Evolutionary conservation across 2,888 invertebrate genomes (phyloP).

Genomic region (Zaprionus bogoriensis): DNA sequence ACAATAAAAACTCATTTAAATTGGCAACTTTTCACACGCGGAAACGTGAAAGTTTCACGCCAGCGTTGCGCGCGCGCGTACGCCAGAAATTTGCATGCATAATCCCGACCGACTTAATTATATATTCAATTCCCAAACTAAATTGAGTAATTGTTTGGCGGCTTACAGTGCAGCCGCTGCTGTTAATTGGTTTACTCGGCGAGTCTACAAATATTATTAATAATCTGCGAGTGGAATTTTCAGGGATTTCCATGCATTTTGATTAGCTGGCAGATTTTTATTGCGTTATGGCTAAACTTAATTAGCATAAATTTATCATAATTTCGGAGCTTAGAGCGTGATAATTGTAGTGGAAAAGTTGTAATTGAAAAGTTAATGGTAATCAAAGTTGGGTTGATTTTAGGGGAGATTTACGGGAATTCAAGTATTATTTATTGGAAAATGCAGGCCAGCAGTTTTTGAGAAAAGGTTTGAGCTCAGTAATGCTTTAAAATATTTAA

Average conservation of each 20-base stretch:
- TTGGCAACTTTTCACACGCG: conserved; percentile 23
- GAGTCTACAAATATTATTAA: conserved; percentile 16
- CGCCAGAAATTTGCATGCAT: conserved; percentile 5
- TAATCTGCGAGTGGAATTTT: background rate
- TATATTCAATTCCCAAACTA: conserved; percentile 3
- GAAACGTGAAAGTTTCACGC: background rate
- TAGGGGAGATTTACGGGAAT: too few relatives aligned
- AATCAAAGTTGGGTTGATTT: too few relatives aligned
- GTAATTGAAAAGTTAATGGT: too few relatives aligned
- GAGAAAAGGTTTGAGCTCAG: too few relatives aligned
- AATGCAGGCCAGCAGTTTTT: too few relatives aligned
- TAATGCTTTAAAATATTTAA: too few relatives aligned
- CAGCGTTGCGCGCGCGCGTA: conserved; percentile 16
- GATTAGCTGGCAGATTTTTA: background rate
- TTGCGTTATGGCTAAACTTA: too few relatives aligned
- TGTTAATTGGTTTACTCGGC: background rate
- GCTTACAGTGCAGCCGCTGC: conserved; percentile 2
- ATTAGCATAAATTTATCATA: too few relatives aligned
- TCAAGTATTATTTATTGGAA: too few relatives aligned
- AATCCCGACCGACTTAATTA: conserved; percentile 20
- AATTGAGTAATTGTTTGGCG: conserved; percentile 13
- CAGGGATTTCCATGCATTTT: background rate
- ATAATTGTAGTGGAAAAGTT: too few relatives aligned
- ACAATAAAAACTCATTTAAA: conserved; percentile 58
- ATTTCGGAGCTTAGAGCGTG: too few relatives aligned